These are phyloP conservation scores for Epizoanthus scotinus DNA, from an alignment of 92 coral and sea anemone genomes.

Conservation along the genomic window DNA sequence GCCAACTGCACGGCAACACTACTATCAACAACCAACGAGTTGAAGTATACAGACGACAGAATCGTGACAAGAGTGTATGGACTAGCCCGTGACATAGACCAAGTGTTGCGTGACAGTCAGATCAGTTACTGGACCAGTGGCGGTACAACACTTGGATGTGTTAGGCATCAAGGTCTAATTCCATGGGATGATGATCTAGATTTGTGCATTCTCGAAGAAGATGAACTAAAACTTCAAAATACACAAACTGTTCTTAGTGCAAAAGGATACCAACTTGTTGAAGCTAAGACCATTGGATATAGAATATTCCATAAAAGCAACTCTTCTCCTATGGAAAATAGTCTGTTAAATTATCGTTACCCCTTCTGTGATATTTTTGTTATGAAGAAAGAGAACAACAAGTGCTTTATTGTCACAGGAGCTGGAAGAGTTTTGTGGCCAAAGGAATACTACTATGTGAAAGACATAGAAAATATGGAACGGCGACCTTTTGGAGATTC, in stretches of 20 bases:
- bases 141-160: constrained; percentile 71
- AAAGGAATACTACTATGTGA: constrained; percentile 56
- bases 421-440: constrained; percentile 58
- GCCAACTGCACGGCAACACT: neutral
- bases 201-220: constrained; percentile 58
- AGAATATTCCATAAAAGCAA: constrained; percentile 58
- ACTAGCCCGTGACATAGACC: constrained; percentile 61
- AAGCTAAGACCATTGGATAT: constrained; percentile 59
- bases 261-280: constrained; percentile 51
- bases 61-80: constrained; percentile 57
- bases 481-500: constrained; percentile 62
- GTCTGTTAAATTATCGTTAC: constrained; percentile 48
- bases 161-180: constrained; percentile 65
- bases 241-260: constrained; percentile 14
- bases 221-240: constrained; percentile 47
- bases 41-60: constrained; percentile 55
- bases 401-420: constrained; percentile 38
- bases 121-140: constrained; percentile 65
- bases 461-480: constrained; percentile 58
- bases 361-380: constrained; percentile 76
- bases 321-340: constrained; percentile 42
- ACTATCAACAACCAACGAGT: constrained; percentile 50
- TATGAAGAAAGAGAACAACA: constrained; percentile 48
- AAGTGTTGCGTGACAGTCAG: constrained; percentile 35
- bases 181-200: constrained; percentile 85